Evolutionary conservation across 2,797 vertebrate genomes (phyloP).

Genomic region (Hozukius guyotensis): DNA sequence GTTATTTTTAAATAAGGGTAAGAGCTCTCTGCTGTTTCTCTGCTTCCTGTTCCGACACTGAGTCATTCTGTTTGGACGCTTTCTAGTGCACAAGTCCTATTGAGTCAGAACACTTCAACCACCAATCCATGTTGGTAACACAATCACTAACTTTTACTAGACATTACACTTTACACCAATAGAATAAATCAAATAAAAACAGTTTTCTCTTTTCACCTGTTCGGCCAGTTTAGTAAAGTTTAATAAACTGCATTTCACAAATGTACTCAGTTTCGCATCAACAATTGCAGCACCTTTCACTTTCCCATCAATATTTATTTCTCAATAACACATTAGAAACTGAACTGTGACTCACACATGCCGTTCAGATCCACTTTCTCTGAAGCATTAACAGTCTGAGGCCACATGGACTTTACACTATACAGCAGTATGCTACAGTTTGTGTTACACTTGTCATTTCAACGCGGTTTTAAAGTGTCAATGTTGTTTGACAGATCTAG

Average conservation of each 20-base stretch:
- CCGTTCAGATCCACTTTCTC: constrained; percentile 23
- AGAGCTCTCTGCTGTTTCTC: background rate
- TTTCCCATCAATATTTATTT: background rate
- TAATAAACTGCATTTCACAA: background rate
- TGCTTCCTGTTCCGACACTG: background rate
- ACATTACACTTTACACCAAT: background rate
- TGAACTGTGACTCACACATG: background rate
- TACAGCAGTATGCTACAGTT: background rate
- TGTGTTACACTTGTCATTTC: background rate
- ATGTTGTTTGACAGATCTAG: background rate
- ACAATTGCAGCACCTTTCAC: background rate
- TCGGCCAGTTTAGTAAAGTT: background rate
- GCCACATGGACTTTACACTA: background rate
- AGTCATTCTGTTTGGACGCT: background rate
- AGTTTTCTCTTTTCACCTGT: background rate
- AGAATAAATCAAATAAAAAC: background rate
- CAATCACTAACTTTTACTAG: background rate
- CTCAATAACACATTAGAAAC: constrained; percentile 17
- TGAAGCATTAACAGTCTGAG: background rate
- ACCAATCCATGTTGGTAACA: background rate
- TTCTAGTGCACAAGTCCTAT: background rate
- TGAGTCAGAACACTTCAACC: background rate
- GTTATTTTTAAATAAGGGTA: background rate
- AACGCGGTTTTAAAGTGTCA: background rate
- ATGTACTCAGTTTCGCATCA: background rate